Conservation (phyloP, 2,113 vertebrate species). For the Eulemur rufifrons region DNA sequence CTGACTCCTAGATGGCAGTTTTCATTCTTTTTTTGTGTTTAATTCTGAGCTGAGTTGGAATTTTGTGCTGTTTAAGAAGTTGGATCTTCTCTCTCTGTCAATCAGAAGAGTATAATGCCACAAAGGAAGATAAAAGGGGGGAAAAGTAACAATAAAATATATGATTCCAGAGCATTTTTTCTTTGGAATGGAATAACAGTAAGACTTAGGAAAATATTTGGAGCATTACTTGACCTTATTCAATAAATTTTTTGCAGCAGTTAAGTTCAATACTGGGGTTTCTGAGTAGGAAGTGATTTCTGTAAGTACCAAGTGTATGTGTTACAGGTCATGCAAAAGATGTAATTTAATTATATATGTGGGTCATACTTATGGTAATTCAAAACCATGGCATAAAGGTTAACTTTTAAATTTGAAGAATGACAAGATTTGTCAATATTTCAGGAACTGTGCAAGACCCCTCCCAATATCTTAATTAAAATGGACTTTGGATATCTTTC, state of each 20-base stretch:
- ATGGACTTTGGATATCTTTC: not conserved
- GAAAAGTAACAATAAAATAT: not conserved
- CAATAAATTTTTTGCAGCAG: not conserved
- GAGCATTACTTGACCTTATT: not conserved
- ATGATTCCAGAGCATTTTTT: not conserved
- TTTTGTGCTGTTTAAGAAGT: not conserved
- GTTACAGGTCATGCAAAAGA: not conserved
- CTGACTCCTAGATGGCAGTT: not conserved
- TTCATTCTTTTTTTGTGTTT: not conserved
- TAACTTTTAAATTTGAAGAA: constrained; percentile 33
- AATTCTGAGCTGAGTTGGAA: not conserved
- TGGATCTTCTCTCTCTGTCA: not conserved
- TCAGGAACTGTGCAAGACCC: not conserved
- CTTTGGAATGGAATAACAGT: constrained; percentile 25
- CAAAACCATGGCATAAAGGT: not conserved
- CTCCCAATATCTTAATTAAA: constrained; percentile 36
- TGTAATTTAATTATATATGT: not conserved
- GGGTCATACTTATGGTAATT: not conserved
- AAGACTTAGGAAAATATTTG: constrained; percentile 5
- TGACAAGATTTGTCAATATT: not conserved
- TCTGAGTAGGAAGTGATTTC: constrained; percentile 7
- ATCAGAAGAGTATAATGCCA: not conserved
- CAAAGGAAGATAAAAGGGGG: not conserved
- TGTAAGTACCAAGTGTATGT: not conserved
- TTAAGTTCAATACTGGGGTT: not conserved